Conservation (phyloP, 2,797 vertebrate genomes). For the Diplodus sargus region DNA sequence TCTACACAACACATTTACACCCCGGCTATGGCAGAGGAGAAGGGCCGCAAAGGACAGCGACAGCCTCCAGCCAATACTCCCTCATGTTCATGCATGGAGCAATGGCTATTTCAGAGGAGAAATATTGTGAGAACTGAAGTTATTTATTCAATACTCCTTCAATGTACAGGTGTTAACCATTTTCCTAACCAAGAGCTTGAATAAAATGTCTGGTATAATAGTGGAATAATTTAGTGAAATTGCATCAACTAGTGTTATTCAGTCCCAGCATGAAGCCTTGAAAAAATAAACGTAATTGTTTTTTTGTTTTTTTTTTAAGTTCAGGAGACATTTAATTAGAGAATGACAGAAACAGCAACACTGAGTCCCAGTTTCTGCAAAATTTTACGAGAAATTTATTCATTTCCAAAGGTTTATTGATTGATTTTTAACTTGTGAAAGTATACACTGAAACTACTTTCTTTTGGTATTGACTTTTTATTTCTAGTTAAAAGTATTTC, state of each 20-base stretch:
- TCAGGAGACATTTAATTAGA: too few relatives aligned
- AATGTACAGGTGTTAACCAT: background rate
- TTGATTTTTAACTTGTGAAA: background rate
- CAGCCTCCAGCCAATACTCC: background rate
- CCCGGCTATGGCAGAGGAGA: slow-evolving; percentile 28
- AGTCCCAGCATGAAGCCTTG: too few relatives aligned
- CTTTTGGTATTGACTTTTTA: background rate
- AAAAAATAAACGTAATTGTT: too few relatives aligned
- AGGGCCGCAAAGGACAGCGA: slow-evolving; percentile 13
- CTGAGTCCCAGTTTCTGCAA: too few relatives aligned
- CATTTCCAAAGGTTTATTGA: too few relatives aligned
- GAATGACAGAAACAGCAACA: too few relatives aligned
- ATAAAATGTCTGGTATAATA: background rate
- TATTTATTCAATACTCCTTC: background rate
- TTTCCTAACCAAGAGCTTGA: background rate
- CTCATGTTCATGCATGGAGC: background rate
- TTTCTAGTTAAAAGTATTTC: background rate
- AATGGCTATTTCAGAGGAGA: background rate
- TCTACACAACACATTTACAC: slow-evolving; percentile 74
- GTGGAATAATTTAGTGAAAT: too few relatives aligned
- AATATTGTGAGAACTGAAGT: background rate
- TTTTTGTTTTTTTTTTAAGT: too few relatives aligned
- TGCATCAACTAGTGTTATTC: too few relatives aligned
- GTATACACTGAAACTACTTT: too few relatives aligned
- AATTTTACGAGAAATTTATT: too few relatives aligned